A percentile compares a stretch with the other conserved stretches of the same genome.
Evolutionary conservation across 35 echinoderm and acorn worm genomes (phyloP).

Genomic region (Hemicentrotus pulcherrimus): DNA sequence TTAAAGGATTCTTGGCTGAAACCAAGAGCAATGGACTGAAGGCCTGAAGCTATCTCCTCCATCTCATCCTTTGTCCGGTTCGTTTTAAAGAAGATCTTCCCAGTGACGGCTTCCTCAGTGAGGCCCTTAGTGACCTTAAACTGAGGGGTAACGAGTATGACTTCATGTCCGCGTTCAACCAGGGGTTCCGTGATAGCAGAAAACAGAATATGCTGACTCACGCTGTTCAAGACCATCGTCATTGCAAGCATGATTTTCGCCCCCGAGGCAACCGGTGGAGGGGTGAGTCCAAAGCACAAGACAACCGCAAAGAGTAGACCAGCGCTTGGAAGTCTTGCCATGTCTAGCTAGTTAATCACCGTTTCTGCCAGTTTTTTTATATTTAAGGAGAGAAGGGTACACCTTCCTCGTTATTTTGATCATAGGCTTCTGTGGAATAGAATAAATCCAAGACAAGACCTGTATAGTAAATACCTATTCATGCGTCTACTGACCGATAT

Average conservation of each 20-base stretch:
- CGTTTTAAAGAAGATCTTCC: neutral
- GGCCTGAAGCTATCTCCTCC: neutral
- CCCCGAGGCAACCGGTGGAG: too few species aligned
- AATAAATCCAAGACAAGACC: too few species aligned
- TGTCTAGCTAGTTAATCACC: too few species aligned
- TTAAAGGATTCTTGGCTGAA: neutral
- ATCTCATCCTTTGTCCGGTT: neutral
- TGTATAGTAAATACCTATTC: too few species aligned
- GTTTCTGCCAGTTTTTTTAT: too few species aligned
- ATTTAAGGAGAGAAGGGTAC: too few species aligned
- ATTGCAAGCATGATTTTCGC: constrained; percentile 6
- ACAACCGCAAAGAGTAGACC: too few species aligned
- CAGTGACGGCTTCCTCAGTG: neutral
- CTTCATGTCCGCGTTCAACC: constrained; percentile 25
- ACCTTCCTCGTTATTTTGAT: too few species aligned
- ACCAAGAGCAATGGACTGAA: neutral
- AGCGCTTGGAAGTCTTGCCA: too few species aligned
- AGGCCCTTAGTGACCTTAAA: constrained; percentile 23
- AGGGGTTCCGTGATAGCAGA: neutral
- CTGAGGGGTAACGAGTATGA: neutral
- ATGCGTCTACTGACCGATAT: too few species aligned
- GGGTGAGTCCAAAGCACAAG: too few species aligned
- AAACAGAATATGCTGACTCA: constrained; percentile 22
- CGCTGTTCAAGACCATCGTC: neutral
- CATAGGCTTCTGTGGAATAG: too few species aligned